These are phyloP conservation scores for Loripinus fragilis DNA, from an alignment of 2,888 invertebrate genomes.

Conservation along the genomic window DNA sequence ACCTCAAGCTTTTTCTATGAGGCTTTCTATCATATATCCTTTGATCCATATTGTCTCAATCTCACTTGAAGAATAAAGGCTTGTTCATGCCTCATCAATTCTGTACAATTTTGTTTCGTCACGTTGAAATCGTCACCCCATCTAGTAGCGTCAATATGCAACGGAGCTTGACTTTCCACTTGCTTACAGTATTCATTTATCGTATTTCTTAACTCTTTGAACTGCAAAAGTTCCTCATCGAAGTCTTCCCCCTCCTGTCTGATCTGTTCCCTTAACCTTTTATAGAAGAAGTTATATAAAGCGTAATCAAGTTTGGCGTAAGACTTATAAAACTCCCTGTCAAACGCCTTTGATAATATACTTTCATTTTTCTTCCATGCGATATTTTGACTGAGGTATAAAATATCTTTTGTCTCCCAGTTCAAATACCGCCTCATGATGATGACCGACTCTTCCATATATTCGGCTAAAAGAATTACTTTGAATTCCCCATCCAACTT, in stretches of 20 bases:
- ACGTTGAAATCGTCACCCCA: conserved; percentile 52
- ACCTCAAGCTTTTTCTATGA: no score
- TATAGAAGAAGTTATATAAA: conserved; percentile 47
- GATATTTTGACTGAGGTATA: conserved; percentile 55
- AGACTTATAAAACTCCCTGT: conserved; percentile 44
- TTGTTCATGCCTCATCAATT: conserved; percentile 50
- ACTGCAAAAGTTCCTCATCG: conserved; percentile 52
- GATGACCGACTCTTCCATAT: conserved; percentile 68
- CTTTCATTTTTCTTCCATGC: conserved; percentile 47
- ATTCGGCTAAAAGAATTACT: conserved; percentile 65
- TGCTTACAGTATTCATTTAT: conserved; percentile 51
- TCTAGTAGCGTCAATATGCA: conserved; percentile 25
- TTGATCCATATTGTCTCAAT: conserved; percentile 49
- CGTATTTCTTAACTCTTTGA: conserved; percentile 44
- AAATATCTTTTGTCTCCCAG: conserved; percentile 66
- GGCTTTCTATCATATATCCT: conserved; percentile 26
- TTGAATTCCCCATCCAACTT: conserved; percentile 62
- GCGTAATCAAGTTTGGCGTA: conserved; percentile 48
- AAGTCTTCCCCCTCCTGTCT: conserved; percentile 48
- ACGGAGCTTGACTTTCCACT: not conserved
- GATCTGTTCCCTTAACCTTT: conserved; percentile 44
- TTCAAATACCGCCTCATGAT: conserved; percentile 58
- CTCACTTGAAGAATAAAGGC: conserved; percentile 44
- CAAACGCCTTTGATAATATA: conserved; percentile 35
- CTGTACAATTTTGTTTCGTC: conserved; percentile 32